Percentiles rank a stretch among this genome's conserved stretches.
Evolutionary conservation across 2,797 vertebrate genomes (phyloP).

Genomic region (Gymnothorax javanicus): DNA sequence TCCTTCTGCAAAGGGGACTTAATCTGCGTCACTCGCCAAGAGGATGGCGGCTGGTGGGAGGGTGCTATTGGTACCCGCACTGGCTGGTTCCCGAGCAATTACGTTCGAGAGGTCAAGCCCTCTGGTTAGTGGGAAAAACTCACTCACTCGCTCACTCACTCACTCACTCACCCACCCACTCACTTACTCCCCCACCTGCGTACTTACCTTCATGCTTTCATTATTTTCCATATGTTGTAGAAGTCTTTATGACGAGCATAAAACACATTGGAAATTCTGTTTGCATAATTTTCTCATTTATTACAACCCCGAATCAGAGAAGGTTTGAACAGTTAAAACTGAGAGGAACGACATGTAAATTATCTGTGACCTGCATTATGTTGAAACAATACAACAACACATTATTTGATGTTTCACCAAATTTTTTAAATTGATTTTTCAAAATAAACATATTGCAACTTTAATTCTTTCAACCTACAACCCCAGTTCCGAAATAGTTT

Average conservation of each 20-base stretch:
- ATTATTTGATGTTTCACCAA: too few species aligned
- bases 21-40: constrained; percentile 90
- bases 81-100: constrained; percentile 99
- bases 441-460: too few species aligned
- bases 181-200: neutral
- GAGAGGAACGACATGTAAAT: too few species aligned
- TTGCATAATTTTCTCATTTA: neutral
- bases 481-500: too few species aligned
- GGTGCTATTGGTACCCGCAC: constrained; percentile 86
- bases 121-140: constrained; percentile 78
- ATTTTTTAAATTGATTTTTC: too few species aligned
- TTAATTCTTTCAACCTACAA: too few species aligned
- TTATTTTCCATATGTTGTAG: neutral
- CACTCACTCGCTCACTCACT: neutral
- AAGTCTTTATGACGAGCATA: neutral
- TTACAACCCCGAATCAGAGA: neutral
- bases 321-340: too few species aligned
- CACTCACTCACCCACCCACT: neutral
- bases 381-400: too few species aligned
- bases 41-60: constrained; percentile 99
- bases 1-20: constrained; percentile 94
- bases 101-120: constrained; percentile 93
- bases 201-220: neutral
- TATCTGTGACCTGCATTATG: too few species aligned
- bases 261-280: neutral